A percentile compares a stretch with the other conserved stretches of the same genome.
Evolutionary conservation across 2,888 invertebrate species (phyloP).

Genomic region (Platerodrilus igneus): DNA sequence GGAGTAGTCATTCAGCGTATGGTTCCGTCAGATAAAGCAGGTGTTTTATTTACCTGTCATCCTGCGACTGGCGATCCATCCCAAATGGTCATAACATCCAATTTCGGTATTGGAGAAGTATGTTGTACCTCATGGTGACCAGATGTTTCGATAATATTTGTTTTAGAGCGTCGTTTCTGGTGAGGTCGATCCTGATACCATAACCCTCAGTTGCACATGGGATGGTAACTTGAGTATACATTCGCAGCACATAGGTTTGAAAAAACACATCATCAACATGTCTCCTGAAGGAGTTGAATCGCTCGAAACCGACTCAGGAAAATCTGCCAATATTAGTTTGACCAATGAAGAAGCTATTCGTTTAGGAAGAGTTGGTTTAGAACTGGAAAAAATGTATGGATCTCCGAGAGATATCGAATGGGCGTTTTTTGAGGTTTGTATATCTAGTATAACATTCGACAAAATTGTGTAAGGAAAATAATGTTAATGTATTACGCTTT

Average conservation of each 20-base stretch:
- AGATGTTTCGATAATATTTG: too few species aligned
- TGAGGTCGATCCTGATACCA: constrained; percentile 69
- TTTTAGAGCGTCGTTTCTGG: constrained; percentile 75
- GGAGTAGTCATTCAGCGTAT: constrained; percentile 78
- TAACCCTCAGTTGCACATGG: constrained; percentile 54
- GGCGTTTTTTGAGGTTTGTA: constrained; percentile 59
- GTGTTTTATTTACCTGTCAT: constrained; percentile 78
- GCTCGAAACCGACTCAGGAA: constrained; percentile 39
- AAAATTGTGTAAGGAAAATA: not conserved
- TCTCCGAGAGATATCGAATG: constrained; percentile 76
- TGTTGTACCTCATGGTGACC: too few species aligned
- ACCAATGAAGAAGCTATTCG: constrained; percentile 52
- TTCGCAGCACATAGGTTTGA: constrained; percentile 51
- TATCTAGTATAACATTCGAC: too few species aligned
- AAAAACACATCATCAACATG: constrained; percentile 52
- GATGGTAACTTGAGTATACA: constrained; percentile 50
- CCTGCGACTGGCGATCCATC: constrained; percentile 68
- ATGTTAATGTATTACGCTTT: not conserved
- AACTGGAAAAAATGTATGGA: constrained; percentile 64
- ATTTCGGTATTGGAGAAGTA: constrained; percentile 81
- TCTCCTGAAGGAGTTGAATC: constrained; percentile 45
- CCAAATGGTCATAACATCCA: constrained; percentile 67
- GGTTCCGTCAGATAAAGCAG: constrained; percentile 66
- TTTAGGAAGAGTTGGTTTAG: constrained; percentile 55
- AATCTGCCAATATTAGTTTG: constrained; percentile 50